Conservation (phyloP, 1,140 invertebrate genomes). For the Caenorhabditis briggsae region DNA sequence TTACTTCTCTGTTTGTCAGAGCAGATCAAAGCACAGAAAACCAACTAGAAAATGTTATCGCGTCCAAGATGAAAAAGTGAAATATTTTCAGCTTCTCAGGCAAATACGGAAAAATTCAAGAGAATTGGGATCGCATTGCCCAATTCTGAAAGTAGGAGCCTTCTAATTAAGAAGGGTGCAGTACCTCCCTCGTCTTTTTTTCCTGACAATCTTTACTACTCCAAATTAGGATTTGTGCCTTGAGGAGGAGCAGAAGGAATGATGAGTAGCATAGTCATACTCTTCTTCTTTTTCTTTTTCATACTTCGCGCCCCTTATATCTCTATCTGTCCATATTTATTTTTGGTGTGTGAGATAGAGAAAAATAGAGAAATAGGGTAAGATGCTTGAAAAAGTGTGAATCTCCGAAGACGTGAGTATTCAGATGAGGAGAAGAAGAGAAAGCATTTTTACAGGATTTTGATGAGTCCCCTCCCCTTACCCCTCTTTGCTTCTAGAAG, state of each 20-base stretch:
- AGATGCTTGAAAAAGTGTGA: conserved; percentile 46
- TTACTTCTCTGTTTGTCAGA: no score
- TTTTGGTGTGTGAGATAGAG: conserved; percentile 5
- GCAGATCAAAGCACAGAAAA: no score
- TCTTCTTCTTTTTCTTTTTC: background rate
- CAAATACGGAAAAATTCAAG: background rate
- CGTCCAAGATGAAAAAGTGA: no score
- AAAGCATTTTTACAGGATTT: conserved; percentile 48
- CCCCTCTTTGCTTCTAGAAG: background rate
- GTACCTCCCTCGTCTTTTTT: background rate
- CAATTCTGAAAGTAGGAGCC: conserved; percentile 30
- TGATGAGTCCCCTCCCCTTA: background rate
- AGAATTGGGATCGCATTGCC: conserved; percentile 5
- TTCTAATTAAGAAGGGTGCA: conserved; percentile 48
- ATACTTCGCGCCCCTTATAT: background rate
- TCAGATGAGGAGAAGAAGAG: background rate
- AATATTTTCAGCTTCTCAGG: no score
- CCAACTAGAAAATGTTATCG: no score
- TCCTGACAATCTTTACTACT: conserved; percentile 23
- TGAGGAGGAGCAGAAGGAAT: conserved; percentile 20
- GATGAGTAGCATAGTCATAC: conserved; percentile 39
- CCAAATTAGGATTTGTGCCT: conserved; percentile 44
- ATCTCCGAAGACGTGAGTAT: conserved; percentile 10
- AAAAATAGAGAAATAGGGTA: background rate
- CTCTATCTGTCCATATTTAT: conserved; percentile 31